Base-by-base conservation (phyloP, 1,140 invertebrate species). In the Drosophila teissieri region DNA sequence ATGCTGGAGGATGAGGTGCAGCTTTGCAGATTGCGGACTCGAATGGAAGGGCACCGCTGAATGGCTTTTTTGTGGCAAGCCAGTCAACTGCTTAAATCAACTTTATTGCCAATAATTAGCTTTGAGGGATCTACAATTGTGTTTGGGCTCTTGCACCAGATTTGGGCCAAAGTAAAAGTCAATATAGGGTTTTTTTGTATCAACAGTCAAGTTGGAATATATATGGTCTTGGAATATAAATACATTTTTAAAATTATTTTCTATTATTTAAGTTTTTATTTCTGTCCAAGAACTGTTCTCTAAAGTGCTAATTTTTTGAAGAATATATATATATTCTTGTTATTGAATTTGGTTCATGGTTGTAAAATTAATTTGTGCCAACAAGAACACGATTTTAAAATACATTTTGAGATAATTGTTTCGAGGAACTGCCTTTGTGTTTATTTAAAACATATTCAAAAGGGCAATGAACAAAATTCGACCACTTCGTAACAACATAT, bases 41-140 rank as follows among this genome's bases (percentile, higher is more conserved):
- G 40, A 39, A 69, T 36, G 36, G 61, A 70, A 70, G 67, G 67
- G 67, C 31, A 19, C 17, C 15, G 22, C 37, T 51, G 45, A 64
- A 64, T 65, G 64, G 64, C 6, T 51, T 62, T 34, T 54, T 37
- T 46, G n/a, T 12, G 19, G 27, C 44, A 48, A 48, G 44, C 44
- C 56, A 24, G 42, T 36, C 44, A 58, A 58, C 63, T 36, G 56
- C 37, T 51, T 24, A 44, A 64, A 42, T 51, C 60, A 42, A 52
- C 45, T 64, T 68, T 65, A 42, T 52, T 60, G 46, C 60, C 60
- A 68, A 52, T 68, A 68, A 65, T 68, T 65, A 68, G 60, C 31
- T 68, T 17, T 15, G n/a, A 3, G 3, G 17, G 15, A 45, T 15
- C 36, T 8, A 1, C 15, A 40, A 40, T 31, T 40, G 36, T 27